Conservation (phyloP, 2,113 vertebrate genomes). For the Muntiacus muntjak region DNA sequence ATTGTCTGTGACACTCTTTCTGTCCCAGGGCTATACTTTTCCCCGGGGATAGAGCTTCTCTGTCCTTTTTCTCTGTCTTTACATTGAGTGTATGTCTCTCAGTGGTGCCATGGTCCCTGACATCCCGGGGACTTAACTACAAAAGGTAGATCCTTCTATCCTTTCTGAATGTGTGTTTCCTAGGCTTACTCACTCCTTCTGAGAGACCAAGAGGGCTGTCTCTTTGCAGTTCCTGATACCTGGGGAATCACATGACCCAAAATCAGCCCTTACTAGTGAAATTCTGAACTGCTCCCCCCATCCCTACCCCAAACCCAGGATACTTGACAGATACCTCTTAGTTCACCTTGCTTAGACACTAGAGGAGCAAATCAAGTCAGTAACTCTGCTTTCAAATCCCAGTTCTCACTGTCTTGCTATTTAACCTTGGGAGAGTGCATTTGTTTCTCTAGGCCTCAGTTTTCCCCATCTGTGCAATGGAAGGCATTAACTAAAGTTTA, state of each 20-base stretch:
- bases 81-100: background rate
- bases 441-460: background rate
- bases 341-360: background rate
- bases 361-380: background rate
- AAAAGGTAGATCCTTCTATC: background rate
- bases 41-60: background rate
- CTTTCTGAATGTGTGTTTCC: background rate
- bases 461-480: background rate
- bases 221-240: background rate
- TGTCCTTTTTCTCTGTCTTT: background rate
- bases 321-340: background rate
- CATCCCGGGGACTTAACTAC: background rate
- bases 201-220: background rate
- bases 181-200: background rate
- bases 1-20: background rate
- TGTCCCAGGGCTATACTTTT: background rate
- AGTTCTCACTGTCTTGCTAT: background rate
- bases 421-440: background rate
- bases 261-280: background rate
- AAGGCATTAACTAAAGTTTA: background rate
- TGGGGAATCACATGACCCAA: background rate
- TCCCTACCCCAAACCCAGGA: fast-evolving
- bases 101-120: fast-evolving
- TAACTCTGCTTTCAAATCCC: background rate
- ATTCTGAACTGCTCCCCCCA: background rate